Conservation (phyloP, 2,888 invertebrate species). For the Macrosiphum euphorbiae region DNA sequence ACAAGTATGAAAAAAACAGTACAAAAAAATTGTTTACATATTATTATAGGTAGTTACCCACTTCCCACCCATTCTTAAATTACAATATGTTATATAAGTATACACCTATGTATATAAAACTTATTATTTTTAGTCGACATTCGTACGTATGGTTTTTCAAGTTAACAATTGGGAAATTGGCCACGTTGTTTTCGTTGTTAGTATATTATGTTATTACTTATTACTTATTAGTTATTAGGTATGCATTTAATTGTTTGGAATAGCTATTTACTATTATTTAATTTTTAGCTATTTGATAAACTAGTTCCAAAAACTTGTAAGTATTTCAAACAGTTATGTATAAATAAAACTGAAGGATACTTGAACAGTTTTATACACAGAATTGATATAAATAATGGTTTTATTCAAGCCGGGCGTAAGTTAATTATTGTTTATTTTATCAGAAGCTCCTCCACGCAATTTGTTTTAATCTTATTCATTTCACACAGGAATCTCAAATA, state of each 20-base stretch:
- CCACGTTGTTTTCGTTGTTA: constrained; percentile 26
- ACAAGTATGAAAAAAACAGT: no score
- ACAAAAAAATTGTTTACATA: no score
- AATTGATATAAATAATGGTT: constrained; percentile 37
- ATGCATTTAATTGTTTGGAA: no score
- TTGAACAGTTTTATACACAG: constrained; percentile 39
- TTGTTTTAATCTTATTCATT: not conserved
- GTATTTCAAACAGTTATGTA: constrained; percentile 49
- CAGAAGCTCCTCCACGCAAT: not conserved
- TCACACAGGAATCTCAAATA: not conserved
- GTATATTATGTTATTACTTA: constrained; percentile 30
- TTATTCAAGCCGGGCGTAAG: constrained; percentile 55
- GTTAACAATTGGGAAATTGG: constrained; percentile 37
- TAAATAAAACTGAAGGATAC: constrained; percentile 43
- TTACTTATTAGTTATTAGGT: not conserved
- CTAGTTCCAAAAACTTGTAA: constrained; percentile 55
- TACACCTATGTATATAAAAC: not conserved
- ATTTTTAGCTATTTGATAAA: constrained; percentile 24
- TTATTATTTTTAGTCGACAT: constrained; percentile 37
- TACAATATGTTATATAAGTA: not conserved
- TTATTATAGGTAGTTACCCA: not conserved
- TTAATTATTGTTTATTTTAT: not conserved
- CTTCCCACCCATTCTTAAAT: not conserved
- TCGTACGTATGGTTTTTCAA: constrained; percentile 37
- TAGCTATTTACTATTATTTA: not conserved